Evolutionary conservation across 2,797 vertebrate species (phyloP).

Genomic region (Sparidentex hasta): DNA sequence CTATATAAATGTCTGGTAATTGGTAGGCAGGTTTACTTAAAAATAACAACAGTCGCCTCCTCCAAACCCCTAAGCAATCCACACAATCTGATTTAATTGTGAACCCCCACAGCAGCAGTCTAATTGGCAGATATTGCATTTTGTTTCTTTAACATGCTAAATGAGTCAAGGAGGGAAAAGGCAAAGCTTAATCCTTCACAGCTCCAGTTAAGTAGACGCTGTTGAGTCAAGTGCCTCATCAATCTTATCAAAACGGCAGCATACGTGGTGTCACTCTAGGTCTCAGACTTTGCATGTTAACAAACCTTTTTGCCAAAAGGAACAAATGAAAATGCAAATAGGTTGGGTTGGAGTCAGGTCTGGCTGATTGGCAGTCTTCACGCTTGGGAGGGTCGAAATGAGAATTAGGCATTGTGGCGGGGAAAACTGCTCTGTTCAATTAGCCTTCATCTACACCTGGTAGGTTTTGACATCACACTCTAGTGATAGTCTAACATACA

Average conservation of each 20-base stretch:
- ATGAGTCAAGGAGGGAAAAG: conserved; percentile 30
- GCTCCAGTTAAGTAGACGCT: conserved; percentile 31
- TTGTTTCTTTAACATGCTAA: conserved; percentile 36
- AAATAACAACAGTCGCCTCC: conserved; percentile 12
- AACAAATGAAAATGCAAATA: conserved; percentile 79
- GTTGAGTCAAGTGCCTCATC: conserved; percentile 67
- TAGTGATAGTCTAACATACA: conserved; percentile 36
- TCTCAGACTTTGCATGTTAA: conserved; percentile 72
- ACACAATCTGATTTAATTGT: conserved; percentile 51
- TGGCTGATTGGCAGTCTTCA: conserved; percentile 67
- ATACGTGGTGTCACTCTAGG: conserved; percentile 48
- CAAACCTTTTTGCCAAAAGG: conserved; percentile 51
- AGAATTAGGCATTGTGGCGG: conserved; percentile 54
- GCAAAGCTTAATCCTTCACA: conserved; percentile 29
- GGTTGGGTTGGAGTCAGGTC: conserved; percentile 39
- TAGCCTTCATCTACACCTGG: conserved; percentile 65
- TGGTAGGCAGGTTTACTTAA: conserved; percentile 17
- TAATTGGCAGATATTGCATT: conserved; percentile 53
- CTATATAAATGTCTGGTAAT: neutral
- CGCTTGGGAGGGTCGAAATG: conserved; percentile 63
- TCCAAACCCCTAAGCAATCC: neutral
- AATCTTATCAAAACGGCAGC: conserved; percentile 75
- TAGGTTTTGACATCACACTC: conserved; percentile 53
- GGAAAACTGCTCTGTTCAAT: conserved; percentile 64
- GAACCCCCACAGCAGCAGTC: conserved; percentile 14